Percentiles rank a stretch among this genome's conserved stretches.
Conservation (phyloP, 2,797 vertebrate species). For the Fratercula arctica region DNA sequence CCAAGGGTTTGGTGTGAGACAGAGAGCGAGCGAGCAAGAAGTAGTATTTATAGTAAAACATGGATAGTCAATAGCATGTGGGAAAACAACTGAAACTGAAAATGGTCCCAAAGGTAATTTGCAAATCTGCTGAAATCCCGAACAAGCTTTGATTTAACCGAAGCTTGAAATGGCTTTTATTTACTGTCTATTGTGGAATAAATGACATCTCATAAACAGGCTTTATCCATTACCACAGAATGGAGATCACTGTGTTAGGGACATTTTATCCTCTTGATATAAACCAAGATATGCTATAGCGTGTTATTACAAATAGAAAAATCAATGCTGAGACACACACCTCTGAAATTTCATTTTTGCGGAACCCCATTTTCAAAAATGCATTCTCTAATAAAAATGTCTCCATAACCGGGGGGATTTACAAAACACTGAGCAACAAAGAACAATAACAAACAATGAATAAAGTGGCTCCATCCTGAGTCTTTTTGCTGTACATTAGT, state of each 20-base stretch:
- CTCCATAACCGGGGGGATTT: conserved; percentile 77
- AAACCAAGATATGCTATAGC: conserved; percentile 81
- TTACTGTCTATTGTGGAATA: conserved; percentile 91
- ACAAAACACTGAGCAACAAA: conserved; percentile 74
- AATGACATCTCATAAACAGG: conserved; percentile 90
- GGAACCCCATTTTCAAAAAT: conserved; percentile 78
- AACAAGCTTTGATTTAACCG: conserved; percentile 93
- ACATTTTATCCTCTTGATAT: conserved; percentile 87
- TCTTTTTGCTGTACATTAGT: conserved; percentile 61
- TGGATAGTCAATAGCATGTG: conserved; percentile 68
- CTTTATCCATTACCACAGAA: conserved; percentile 87
- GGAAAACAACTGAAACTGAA: conserved; percentile 77
- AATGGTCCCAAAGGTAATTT: conserved; percentile 90
- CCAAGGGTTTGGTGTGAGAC: conserved; percentile 24
- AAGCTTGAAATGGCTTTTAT: conserved; percentile 93
- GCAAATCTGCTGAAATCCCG: conserved; percentile 92
- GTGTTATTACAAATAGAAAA: conserved; percentile 87
- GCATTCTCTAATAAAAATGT: conserved; percentile 82
- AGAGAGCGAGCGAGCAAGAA: neutral
- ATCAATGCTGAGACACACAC: conserved; percentile 86
- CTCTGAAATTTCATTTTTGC: conserved; percentile 85
- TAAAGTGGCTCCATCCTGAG: conserved; percentile 70
- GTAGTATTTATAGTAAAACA: conserved; percentile 68
- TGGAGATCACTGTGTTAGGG: conserved; percentile 82
- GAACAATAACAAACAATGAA: conserved; percentile 73